A percentile compares a stretch with the other conserved stretches of the same genome.
Evolutionary conservation across 2,888 invertebrate species (phyloP).

Genomic region (Drosophila rellima): DNA sequence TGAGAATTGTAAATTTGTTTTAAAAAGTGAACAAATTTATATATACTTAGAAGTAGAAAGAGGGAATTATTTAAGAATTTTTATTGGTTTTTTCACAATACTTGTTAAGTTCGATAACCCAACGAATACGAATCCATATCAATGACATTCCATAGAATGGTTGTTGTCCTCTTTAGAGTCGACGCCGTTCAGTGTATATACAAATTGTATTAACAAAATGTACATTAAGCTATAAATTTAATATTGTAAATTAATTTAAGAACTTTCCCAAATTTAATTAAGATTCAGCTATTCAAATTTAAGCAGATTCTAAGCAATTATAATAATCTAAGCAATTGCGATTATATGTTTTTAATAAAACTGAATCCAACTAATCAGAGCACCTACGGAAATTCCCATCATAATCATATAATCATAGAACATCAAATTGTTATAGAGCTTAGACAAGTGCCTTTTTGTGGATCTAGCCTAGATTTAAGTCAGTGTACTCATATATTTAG

Average conservation of each 20-base stretch:
- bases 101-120: conserved; percentile 72
- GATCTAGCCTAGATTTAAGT: conserved; percentile 38
- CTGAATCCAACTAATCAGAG: background rate
- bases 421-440: background rate
- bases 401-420: background rate
- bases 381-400: background rate
- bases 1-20: background rate
- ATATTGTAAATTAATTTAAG: conserved; percentile 11
- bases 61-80: background rate
- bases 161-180: conserved; percentile 1
- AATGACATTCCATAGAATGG: conserved; percentile 78
- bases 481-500: conserved; percentile 36
- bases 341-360: conserved; percentile 8
- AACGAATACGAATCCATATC: conserved; percentile 84
- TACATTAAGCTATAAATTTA: conserved; percentile 15
- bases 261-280: background rate
- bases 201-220: conserved; percentile 15
- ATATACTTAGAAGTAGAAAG: background rate
- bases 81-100: conserved; percentile 16
- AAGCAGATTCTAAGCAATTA: background rate
- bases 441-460: conserved; percentile 54
- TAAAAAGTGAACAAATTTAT: background rate
- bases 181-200: conserved; percentile 44
- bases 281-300: background rate
- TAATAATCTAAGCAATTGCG: background rate